Evolutionary conservation across 2,888 invertebrate species (phyloP), one percentile per base, ranked within the genome.

Genomic region (Ectropis crepuscularia): DNA sequence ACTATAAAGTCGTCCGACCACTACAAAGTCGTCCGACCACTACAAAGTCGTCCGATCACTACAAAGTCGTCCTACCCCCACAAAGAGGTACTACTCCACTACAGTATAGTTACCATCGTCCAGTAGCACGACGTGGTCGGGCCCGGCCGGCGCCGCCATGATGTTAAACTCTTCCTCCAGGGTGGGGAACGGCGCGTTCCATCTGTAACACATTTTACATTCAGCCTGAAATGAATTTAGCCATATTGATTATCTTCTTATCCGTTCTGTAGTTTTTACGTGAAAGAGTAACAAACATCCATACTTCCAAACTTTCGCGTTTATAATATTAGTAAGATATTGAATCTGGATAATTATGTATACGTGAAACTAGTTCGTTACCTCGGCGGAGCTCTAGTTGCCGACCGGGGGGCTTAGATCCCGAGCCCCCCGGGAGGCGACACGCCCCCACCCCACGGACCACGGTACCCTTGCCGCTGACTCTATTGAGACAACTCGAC

Each of bases 151-250:
- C 42, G 95, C 94, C 57, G 98, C 96, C 93, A 98, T 97, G 95
- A 98, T 97, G 85, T 96, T 97, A 91, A 99, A 98, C 91, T 99
- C 98, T 84, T 98, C 98, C 84, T 99, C 99, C 79, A 98, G 92
- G 58, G 96, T 95, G 74, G 98, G 96, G 93, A 98, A 98, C 57
- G 97, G 96, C 57, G 96, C 95, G 85, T 96, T 97, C 98, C 98
- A 98, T 80, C 98, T 95, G 68, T 93, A 78, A 81, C 8, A 5
- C n/a, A 53, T 50, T 6, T 41, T n/a, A n/a, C 45, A 49, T 11
- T 46, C 16, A 28, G 16, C 16, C 16, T 28, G 16, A 28, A 28
- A 28, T 28, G 16, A 28, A 28, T 4, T n/a, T n/a, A n/a, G n/a
- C n/a, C n/a, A n/a, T n/a, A n/a, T n/a, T n/a, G n/a, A n/a, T n/a